A percentile compares a stretch with the other conserved stretches of the same genome.
phyloP scores from a whole-genome alignment of 2,888 invertebrate species.

The Drosophila cognata region DNA sequence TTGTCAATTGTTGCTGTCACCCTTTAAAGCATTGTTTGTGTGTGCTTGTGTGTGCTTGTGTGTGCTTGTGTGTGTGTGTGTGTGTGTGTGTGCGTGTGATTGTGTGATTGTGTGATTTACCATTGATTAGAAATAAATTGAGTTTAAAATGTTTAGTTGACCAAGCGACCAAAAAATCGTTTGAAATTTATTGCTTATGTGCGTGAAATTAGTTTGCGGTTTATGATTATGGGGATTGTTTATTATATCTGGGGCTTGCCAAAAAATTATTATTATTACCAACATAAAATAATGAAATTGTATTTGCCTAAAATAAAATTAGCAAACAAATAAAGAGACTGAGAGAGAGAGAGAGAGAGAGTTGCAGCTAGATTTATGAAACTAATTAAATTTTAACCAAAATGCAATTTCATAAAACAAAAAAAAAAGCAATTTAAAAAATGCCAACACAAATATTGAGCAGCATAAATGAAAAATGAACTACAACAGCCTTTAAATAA shows the following conservation, averaged over 20 bases:
- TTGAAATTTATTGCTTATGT: constrained; percentile 51
- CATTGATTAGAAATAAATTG: constrained; percentile 60
- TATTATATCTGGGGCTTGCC: neutral
- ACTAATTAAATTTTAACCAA: constrained; percentile 12
- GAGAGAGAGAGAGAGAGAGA: neutral
- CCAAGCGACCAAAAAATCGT: constrained; percentile 32
- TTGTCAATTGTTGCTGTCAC: constrained; percentile 56
- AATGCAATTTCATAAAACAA: neutral
- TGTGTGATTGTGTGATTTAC: constrained; percentile 12
- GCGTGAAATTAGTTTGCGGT: constrained; percentile 71
- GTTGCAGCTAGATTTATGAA: constrained; percentile 13
- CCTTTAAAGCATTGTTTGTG: constrained; percentile 25
- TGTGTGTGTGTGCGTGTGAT: neutral
- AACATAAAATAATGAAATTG: constrained; percentile 54
- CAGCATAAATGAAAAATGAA: constrained; percentile 4
- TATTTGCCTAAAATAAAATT: constrained; percentile 32
- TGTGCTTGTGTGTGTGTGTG: neutral
- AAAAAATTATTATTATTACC: constrained; percentile 53
- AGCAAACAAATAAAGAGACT: neutral
- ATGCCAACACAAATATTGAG: neutral
- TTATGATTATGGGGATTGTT: neutral
- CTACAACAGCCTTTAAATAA: neutral
- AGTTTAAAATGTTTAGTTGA: constrained; percentile 41
- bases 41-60: constrained; percentile 6
- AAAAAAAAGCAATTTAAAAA: neutral